Conservation (phyloP, 2,113 vertebrate genomes). For the Dromas ardeola region DNA sequence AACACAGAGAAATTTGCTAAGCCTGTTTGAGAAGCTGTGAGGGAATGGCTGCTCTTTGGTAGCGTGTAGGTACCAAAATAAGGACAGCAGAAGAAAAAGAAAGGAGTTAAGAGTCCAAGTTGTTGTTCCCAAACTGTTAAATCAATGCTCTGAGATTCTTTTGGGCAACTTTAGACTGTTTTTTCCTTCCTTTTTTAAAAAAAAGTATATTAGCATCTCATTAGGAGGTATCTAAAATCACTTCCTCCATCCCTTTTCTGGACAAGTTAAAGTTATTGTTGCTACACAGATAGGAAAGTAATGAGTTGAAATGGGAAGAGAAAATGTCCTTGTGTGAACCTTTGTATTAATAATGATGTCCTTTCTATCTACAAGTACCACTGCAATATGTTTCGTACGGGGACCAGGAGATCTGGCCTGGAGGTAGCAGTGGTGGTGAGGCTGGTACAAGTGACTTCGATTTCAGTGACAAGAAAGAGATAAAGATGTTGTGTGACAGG, state of each 20-base stretch:
- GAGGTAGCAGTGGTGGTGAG: neutral
- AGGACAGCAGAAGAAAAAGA: neutral
- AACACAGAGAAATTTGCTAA: neutral
- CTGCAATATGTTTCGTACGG: neutral
- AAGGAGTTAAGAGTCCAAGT: too few relatives aligned
- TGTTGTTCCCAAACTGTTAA: neutral
- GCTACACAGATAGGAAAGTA: neutral
- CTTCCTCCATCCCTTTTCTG: neutral
- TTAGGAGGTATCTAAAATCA: neutral
- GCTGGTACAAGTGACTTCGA: neutral
- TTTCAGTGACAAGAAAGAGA: neutral
- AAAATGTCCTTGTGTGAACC: neutral
- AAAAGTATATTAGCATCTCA: neutral
- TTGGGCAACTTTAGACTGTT: neutral
- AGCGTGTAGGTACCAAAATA: neutral
- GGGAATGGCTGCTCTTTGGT: neutral
- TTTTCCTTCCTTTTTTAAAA: neutral
- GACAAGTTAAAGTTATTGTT: neutral
- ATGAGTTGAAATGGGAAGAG: neutral
- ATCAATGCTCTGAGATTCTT: neutral
- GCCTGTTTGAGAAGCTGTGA: neutral
- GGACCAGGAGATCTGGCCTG: too few relatives aligned
- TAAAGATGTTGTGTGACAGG: neutral
- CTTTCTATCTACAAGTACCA: neutral
- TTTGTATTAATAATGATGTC: neutral